Percentiles rank a stretch among this genome's conserved stretches.
Evolutionary conservation across 2,888 invertebrate genomes (phyloP).

Genomic region (Brassicogethes aeneus): DNA sequence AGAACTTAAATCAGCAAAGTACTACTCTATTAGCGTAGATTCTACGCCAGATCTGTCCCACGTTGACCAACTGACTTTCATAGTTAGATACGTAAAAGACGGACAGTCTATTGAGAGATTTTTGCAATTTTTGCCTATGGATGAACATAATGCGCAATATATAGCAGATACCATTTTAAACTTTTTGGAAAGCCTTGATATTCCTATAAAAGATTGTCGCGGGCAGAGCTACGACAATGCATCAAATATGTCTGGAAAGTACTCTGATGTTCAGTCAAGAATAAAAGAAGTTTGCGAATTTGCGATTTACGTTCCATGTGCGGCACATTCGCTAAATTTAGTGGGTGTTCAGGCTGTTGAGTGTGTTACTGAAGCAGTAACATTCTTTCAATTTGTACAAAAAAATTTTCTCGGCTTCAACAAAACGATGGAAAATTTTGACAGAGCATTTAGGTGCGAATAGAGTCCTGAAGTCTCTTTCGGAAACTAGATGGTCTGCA

Average conservation of each 20-base stretch:
- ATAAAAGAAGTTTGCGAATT: slow-evolving; percentile 8
- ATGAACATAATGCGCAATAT: slow-evolving; percentile 27
- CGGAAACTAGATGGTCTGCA: too few species aligned
- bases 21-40: too few species aligned
- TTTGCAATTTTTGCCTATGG: slow-evolving; percentile 25
- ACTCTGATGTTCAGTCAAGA: slow-evolving; percentile 7
- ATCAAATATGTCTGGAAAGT: slow-evolving; percentile 10
- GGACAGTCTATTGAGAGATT: slow-evolving; percentile 25
- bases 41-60: slow-evolving; percentile 25
- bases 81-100: slow-evolving; percentile 26
- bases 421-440: too few species aligned
- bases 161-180: slow-evolving; percentile 13
- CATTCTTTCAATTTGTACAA: too few species aligned
- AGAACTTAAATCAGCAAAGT: neutral
- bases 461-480: too few species aligned
- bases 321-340: slow-evolving; percentile 6
- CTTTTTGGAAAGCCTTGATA: slow-evolving; percentile 9
- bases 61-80: slow-evolving; percentile 27
- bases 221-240: slow-evolving; percentile 11
- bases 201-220: slow-evolving; percentile 10
- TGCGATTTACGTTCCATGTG: slow-evolving; percentile 10
- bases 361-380: too few species aligned
- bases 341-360: neutral
- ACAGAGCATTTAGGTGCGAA: too few species aligned
- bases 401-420: too few species aligned